phyloP scores from a whole-genome alignment of 2,797 vertebrate genomes.

The Phoxinus dragarum region DNA sequence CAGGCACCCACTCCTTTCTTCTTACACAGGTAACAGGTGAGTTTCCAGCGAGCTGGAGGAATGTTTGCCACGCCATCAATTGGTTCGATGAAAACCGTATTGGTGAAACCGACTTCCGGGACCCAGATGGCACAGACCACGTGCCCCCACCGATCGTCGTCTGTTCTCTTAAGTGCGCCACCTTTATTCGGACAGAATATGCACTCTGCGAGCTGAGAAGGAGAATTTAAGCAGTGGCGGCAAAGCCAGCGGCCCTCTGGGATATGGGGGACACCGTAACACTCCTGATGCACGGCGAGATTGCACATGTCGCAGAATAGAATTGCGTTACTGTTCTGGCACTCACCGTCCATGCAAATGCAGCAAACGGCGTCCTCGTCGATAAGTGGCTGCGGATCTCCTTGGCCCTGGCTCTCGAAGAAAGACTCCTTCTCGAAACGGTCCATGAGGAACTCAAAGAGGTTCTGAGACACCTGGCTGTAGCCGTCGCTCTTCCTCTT shows the following conservation, averaged over 20 bases:
- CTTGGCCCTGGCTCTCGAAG: slow-evolving; percentile 87
- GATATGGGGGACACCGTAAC: slow-evolving; percentile 97
- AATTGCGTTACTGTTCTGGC: slow-evolving; percentile 96
- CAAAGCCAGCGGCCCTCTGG: slow-evolving; percentile 98
- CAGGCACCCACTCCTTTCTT: slow-evolving; percentile 94
- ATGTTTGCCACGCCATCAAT: slow-evolving; percentile 97
- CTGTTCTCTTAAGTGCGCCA: slow-evolving; percentile 96
- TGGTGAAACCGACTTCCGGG: slow-evolving; percentile 96
- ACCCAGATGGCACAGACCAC: slow-evolving; percentile 98
- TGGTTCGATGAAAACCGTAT: slow-evolving; percentile 97
- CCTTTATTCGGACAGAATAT: slow-evolving; percentile 97
- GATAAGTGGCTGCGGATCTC: slow-evolving; percentile 87
- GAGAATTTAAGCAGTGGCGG: slow-evolving; percentile 92
- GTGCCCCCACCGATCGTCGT: slow-evolving; percentile 96
- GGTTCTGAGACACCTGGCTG: slow-evolving; percentile 91
- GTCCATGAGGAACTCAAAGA: slow-evolving; percentile 98
- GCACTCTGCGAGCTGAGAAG: slow-evolving; percentile 87
- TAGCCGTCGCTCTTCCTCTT: slow-evolving; percentile 89
- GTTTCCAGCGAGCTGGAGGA: slow-evolving; percentile 95
- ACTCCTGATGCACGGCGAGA: slow-evolving; percentile 97
- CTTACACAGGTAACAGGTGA: slow-evolving; percentile 98
- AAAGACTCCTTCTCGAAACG: slow-evolving; percentile 96
- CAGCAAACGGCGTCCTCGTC: slow-evolving; percentile 98
- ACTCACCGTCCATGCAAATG: slow-evolving; percentile 98
- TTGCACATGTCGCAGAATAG: slow-evolving; percentile 98